A percentile compares a stretch with the other conserved stretches of the same genome.
phyloP scores from a whole-genome alignment of 2,888 invertebrate species.

The Cistogaster globosa region DNA sequence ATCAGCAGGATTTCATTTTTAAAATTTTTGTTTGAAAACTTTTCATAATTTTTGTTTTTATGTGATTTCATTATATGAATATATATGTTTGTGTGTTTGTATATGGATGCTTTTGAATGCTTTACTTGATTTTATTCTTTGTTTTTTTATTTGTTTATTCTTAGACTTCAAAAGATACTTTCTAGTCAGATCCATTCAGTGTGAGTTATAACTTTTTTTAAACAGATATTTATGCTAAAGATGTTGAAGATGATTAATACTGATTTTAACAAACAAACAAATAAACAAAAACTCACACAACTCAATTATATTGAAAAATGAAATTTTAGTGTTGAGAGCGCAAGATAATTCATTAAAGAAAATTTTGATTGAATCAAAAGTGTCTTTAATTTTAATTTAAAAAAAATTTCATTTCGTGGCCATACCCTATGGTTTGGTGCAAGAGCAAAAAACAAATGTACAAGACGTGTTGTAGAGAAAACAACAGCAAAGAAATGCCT shows the following conservation, averaged over 20 bases:
- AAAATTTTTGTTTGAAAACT: conserved; percentile 6
- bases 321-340: neutral
- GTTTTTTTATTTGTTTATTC: conserved; percentile 13
- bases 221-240: conserved; percentile 54
- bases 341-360: neutral
- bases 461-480: too few relatives aligned
- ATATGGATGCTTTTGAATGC: neutral
- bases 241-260: conserved; percentile 26
- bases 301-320: conserved; percentile 16
- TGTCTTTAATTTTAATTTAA: too few relatives aligned
- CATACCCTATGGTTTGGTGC: too few relatives aligned
- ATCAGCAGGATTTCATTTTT: neutral
- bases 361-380: neutral
- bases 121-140: neutral
- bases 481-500: too few relatives aligned
- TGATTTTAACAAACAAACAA: conserved; percentile 1
- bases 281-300: neutral
- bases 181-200: conserved; percentile 32
- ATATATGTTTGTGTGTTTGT: neutral
- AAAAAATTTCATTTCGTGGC: too few relatives aligned
- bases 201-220: conserved; percentile 44
- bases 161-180: conserved; percentile 35
- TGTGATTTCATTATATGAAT: neutral
- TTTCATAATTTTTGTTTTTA: conserved; percentile 10
- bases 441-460: too few relatives aligned